Evolutionary conservation across 2,113 vertebrate species (phyloP).

Genomic region (Artemisiospiza belli): DNA sequence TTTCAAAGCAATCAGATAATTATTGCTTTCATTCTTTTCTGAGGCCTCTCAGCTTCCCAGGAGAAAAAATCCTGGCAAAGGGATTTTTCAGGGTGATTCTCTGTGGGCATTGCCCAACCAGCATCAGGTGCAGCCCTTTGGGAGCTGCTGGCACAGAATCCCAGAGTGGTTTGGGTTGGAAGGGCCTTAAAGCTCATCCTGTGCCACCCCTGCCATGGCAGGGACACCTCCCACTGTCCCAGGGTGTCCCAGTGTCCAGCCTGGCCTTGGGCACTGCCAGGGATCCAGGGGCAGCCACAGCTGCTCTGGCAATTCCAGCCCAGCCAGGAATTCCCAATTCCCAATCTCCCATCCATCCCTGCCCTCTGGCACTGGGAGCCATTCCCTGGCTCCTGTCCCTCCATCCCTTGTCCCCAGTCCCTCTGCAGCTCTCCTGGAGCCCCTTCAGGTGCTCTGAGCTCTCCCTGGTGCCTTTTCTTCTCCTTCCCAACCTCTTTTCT

Average conservation of each 20-base stretch:
- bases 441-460: not conserved
- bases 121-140: not conserved
- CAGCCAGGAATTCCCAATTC: not conserved
- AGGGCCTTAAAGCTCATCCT: accelerated
- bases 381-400: not conserved
- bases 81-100: not conserved
- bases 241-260: accelerated
- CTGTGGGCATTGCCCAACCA: accelerated
- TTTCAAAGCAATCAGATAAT: too few species aligned
- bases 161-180: not conserved
- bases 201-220: not conserved
- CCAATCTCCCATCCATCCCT: not conserved
- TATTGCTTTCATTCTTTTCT: too few species aligned
- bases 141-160: not conserved
- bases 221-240: accelerated
- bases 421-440: not conserved
- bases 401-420: not conserved
- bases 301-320: not conserved
- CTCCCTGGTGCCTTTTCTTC: not conserved
- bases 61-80: too few species aligned
- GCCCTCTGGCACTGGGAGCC: not conserved
- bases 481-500: not conserved
- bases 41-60: too few species aligned
- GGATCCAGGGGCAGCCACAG: not conserved
- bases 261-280: not conserved